These are phyloP conservation scores for Chiridota heheva DNA, from an alignment of 35 echinoderm and acorn worm genomes.

Conservation along the genomic window DNA sequence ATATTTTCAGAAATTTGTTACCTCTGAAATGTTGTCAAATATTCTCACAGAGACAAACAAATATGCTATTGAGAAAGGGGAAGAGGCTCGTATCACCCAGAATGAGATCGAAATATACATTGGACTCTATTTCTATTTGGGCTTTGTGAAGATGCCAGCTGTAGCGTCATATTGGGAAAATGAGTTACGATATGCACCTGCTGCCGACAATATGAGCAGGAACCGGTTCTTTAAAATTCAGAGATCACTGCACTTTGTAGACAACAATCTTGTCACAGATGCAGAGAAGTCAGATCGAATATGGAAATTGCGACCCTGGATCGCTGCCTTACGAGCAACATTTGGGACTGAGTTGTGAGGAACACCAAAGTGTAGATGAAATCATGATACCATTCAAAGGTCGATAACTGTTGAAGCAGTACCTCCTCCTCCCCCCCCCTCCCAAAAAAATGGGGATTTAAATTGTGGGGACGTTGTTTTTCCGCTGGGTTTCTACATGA, in stretches of 20 bases:
- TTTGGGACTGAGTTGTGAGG: constrained; percentile 11
- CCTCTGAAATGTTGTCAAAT: constrained; percentile 9
- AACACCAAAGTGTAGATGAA: constrained; percentile 1
- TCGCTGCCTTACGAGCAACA: background rate
- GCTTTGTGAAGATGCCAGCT: constrained; percentile 10
- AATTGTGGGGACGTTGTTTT: constrained; percentile 3
- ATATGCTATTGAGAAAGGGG: constrained; percentile 15
- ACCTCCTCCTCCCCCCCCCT: background rate
- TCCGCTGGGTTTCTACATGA: background rate
- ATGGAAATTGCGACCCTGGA: constrained; percentile 6
- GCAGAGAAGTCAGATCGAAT: background rate
- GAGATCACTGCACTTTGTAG: background rate
- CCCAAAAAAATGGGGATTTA: background rate
- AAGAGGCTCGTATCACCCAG: constrained; percentile 22
- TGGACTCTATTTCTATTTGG: constrained; percentile 25
- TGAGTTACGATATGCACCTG: background rate
- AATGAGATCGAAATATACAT: constrained; percentile 1
- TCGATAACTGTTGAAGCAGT: constrained; percentile 22
- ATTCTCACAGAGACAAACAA: constrained; percentile 18
- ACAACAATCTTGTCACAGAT: background rate
- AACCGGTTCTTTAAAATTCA: constrained; percentile 15
- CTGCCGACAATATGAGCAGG: background rate
- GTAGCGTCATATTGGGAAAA: constrained; percentile 3
- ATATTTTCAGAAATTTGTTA: constrained; percentile 12
- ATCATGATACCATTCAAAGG: constrained; percentile 23